These are phyloP conservation scores for Drosophila lacicola DNA, from an alignment of 2,888 invertebrate genomes.

Conservation along the genomic window DNA sequence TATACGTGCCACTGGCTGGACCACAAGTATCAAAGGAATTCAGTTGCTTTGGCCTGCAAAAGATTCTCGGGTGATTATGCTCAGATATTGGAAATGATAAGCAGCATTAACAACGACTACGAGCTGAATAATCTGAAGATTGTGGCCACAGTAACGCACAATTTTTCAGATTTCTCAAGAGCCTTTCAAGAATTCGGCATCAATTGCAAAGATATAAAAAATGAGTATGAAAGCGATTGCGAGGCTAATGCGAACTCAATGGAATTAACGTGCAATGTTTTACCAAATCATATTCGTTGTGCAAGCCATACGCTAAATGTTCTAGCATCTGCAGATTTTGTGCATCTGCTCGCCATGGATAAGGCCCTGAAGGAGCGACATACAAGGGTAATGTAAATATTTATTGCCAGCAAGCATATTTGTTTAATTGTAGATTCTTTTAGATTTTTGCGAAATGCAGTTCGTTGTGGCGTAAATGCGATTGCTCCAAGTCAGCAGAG, in stretches of 20 bases:
- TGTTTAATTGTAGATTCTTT: background rate
- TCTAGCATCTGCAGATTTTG: constrained; percentile 35
- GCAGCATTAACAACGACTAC: constrained; percentile 32
- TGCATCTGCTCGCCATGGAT: constrained; percentile 22
- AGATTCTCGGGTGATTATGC: constrained; percentile 11
- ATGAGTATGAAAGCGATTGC: background rate
- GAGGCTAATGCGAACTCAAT: background rate
- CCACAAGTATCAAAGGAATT: constrained; percentile 38
- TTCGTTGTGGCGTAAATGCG: constrained; percentile 37
- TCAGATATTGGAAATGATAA: constrained; percentile 32
- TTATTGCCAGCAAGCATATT: too few species aligned
- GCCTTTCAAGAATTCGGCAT: constrained; percentile 34
- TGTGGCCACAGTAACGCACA: constrained; percentile 36
- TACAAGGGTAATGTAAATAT: constrained; percentile 17
- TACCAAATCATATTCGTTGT: constrained; percentile 36
- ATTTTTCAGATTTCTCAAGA: background rate
- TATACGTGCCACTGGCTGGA: constrained; percentile 55
- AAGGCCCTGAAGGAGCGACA: constrained; percentile 29
- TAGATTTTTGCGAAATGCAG: constrained; percentile 46
- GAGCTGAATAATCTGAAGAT: constrained; percentile 36
- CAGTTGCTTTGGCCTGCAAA: constrained; percentile 31
- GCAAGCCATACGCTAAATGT: constrained; percentile 31
- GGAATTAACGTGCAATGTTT: background rate
- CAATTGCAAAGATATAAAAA: background rate
- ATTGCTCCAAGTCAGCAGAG: constrained; percentile 14